phyloP scores from a whole-genome alignment of 2,888 invertebrate genomes.

The Leucoptera coffeella region DNA sequence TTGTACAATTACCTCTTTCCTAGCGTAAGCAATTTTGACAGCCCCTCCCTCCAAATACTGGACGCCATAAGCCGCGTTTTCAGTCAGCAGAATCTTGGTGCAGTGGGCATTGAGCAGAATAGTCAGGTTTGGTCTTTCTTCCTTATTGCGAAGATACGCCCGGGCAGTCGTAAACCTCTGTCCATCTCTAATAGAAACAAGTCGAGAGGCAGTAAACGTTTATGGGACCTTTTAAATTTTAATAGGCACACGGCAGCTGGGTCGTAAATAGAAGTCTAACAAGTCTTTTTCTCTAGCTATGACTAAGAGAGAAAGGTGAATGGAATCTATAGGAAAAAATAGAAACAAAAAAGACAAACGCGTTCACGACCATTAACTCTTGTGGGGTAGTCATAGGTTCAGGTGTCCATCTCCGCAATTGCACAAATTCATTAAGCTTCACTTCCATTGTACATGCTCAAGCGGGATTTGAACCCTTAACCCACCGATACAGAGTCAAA shows the following conservation, averaged over 20 bases:
- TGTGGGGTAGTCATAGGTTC: too few relatives aligned
- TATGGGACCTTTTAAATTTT: not conserved
- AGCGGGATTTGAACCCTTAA: too few relatives aligned
- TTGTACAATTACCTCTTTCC: constrained; percentile 53
- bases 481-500: too few relatives aligned
- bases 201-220: not conserved
- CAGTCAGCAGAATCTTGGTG: constrained; percentile 42
- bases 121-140: constrained; percentile 47
- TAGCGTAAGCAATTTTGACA: constrained; percentile 23
- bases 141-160: constrained; percentile 38
- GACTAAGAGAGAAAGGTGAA: too few relatives aligned
- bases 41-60: constrained; percentile 38
- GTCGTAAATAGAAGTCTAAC: too few relatives aligned
- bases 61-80: constrained; percentile 39
- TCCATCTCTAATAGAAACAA: constrained; percentile 22
- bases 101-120: constrained; percentile 53
- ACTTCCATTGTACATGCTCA: too few relatives aligned
- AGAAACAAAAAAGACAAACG: too few relatives aligned
- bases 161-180: constrained; percentile 54
- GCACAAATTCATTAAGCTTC: too few relatives aligned
- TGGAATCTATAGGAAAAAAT: too few relatives aligned
- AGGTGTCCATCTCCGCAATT: too few relatives aligned
- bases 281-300: too few relatives aligned
- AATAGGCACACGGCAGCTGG: not conserved
- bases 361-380: too few relatives aligned